These are phyloP conservation scores for Anabas testudineus DNA, from an alignment of 2,797 vertebrate genomes.

Conservation along the genomic window DNA sequence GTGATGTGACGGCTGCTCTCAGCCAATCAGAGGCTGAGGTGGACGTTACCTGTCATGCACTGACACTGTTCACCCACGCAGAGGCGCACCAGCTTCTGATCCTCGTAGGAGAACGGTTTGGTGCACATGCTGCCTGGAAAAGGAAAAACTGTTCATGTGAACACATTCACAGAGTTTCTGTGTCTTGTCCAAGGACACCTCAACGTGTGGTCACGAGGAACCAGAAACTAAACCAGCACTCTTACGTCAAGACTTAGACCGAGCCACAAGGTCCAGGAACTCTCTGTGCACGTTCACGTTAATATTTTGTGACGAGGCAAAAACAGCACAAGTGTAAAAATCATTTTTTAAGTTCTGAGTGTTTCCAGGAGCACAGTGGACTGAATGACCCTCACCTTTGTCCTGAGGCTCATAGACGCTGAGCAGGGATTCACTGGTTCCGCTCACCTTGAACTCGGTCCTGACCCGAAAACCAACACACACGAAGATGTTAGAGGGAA, in stretches of 20 bases:
- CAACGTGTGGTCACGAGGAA: no score
- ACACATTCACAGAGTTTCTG: background rate
- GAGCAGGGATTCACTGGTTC: constrained; percentile 84
- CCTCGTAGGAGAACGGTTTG: constrained; percentile 83
- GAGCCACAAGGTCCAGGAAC: no score
- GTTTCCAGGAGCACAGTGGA: background rate
- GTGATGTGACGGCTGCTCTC: background rate
- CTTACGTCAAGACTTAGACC: no score
- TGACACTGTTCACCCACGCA: constrained; percentile 89
- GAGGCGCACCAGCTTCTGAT: constrained; percentile 84
- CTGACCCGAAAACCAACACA: constrained; percentile 89
- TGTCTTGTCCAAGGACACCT: no score
- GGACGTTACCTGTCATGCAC: constrained; percentile 90
- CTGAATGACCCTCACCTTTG: constrained; percentile 81
- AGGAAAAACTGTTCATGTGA: background rate
- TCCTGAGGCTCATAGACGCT: constrained; percentile 89
- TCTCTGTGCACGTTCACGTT: no score
- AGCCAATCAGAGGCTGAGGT: constrained; percentile 6
- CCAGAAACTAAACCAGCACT: no score
- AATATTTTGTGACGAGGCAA: no score
- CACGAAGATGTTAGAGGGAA: constrained; percentile 84
- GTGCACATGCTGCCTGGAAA: constrained; percentile 87
- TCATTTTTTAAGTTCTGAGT: no score
- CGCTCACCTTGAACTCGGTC: constrained; percentile 84
- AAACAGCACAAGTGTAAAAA: no score